Base-by-base conservation (phyloP, 1,140 invertebrate genomes). In the Calephelis virginiensis region DNA sequence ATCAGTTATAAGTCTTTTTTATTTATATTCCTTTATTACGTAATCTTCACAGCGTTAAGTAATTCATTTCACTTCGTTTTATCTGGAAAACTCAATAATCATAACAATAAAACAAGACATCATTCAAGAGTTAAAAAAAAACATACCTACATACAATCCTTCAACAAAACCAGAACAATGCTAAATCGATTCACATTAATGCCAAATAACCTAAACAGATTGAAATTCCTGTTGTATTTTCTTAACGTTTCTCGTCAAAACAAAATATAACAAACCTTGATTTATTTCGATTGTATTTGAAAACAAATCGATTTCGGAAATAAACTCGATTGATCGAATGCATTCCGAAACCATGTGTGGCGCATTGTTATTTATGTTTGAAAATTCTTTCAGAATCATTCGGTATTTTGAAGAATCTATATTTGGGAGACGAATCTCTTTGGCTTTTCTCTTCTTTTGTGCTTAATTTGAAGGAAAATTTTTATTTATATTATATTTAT, bases 191-290 rank as follows among this genome's bases (percentile, higher is more conserved):
- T 59, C 28, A 28, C 53, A 37, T 38, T 37, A 59, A 59, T 37
- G 37, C 53, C 11, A 59, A 59, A 59, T n/a, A 37, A 59, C 28
- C 7, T 38, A 38, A 59, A 59, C 53, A 43, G 40, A 59, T 59
- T 37, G 14, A 59, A 59, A 59, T 59, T 38, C 53, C 53, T 56
- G 14, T 65, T 38, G 63, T 65, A 65, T 65, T 65, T 65, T 53
- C 63, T 40, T 56, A 43, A 53, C 43, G 49, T 40, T 56, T 38
- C 67, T 71, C 62, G 64, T 68, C 63, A 65, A 71, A 71, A 71
- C 70, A 71, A 71, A 71, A 71, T 67, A 68, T 67, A 68, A 66
- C 63, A 64, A 67, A 71, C 63, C 49, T 48, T 71, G 70, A 71
- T 71, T 71, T 71, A 71, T 46, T 28, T 50, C 59, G 66, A 66